A percentile compares a stretch with the other conserved stretches of the same genome.
These are phyloP conservation scores for Deroplatys truncata DNA, from an alignment of 2,888 invertebrate species.

Conservation along the genomic window DNA sequence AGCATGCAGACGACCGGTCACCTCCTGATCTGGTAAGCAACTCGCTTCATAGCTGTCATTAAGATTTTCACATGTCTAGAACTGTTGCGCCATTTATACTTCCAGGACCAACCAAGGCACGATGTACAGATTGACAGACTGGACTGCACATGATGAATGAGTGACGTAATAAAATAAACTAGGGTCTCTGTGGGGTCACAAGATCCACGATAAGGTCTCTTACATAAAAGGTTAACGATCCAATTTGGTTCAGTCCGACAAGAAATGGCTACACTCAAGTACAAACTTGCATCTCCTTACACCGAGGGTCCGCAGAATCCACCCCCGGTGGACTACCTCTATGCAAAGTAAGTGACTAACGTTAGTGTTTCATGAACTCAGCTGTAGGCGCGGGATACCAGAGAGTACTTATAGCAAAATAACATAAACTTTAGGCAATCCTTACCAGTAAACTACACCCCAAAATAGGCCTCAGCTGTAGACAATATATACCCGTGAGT, in stretches of 20 bases:
- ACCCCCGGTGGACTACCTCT: constrained; percentile 48
- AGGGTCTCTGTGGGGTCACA: background rate
- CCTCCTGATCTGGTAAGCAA: too few species aligned
- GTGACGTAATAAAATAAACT: background rate
- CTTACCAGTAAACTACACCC: too few species aligned
- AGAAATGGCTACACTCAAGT: constrained; percentile 52
- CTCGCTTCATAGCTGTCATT: too few species aligned
- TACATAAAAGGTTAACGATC: background rate
- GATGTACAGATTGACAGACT: background rate
- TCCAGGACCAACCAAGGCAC: background rate
- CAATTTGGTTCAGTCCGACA: background rate
- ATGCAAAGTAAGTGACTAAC: constrained; percentile 46
- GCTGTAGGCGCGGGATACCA: too few species aligned
- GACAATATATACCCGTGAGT: background rate
- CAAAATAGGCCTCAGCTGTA: too few species aligned
- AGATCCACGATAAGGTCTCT: background rate
- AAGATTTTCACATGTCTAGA: too few species aligned
- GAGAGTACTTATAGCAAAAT: too few species aligned
- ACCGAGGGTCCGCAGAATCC: constrained; percentile 38
- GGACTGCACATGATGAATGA: background rate
- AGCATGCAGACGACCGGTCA: too few species aligned
- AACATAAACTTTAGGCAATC: too few species aligned
- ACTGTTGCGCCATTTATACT: too few species aligned
- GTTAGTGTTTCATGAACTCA: background rate
- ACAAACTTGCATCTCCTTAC: constrained; percentile 51